phyloP scores from a whole-genome alignment of 2,888 invertebrate genomes.

The Clostera curtula region DNA sequence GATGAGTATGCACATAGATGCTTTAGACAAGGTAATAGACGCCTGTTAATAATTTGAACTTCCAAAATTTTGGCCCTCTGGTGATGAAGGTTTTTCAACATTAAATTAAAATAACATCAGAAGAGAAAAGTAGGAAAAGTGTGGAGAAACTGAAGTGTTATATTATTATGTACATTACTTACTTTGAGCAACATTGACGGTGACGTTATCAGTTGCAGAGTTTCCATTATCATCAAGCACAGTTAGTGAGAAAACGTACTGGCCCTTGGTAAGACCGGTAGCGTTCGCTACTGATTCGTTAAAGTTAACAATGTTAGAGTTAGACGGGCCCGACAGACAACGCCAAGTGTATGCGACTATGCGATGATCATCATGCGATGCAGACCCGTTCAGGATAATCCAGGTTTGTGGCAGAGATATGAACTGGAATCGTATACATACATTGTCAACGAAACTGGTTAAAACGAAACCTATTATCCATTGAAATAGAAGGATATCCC shows the following conservation, averaged over 20 bases:
- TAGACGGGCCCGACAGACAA: slow-evolving; percentile 81
- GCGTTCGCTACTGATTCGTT: slow-evolving; percentile 84
- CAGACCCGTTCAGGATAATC: slow-evolving; percentile 85
- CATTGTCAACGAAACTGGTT: slow-evolving; percentile 1
- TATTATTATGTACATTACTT: slow-evolving; percentile 43
- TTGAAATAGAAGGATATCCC: too few relatives aligned
- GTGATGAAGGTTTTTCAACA: too few relatives aligned
- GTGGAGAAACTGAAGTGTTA: too few relatives aligned
- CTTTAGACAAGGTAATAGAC: too few relatives aligned
- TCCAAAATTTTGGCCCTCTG: too few relatives aligned
- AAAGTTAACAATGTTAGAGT: slow-evolving; percentile 64
- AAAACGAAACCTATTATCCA: background rate
- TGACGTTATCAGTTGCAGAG: slow-evolving; percentile 81
- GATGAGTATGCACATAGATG: too few relatives aligned
- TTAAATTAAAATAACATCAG: too few relatives aligned
- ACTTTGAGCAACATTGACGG: slow-evolving; percentile 90
- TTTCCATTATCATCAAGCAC: slow-evolving; percentile 90
- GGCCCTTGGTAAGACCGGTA: slow-evolving; percentile 87
- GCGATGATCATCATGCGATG: slow-evolving; percentile 87
- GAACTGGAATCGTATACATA: slow-evolving; percentile 65
- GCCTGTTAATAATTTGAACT: too few relatives aligned
- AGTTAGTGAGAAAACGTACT: slow-evolving; percentile 86
- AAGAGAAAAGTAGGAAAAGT: too few relatives aligned
- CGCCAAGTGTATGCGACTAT: slow-evolving; percentile 90
- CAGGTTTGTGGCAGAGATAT: slow-evolving; percentile 90